Percentiles rank a stretch among this genome's conserved stretches.
These are phyloP conservation scores for Oceanites oceanicus DNA, from an alignment of 2,113 vertebrate genomes.

Conservation along the genomic window DNA sequence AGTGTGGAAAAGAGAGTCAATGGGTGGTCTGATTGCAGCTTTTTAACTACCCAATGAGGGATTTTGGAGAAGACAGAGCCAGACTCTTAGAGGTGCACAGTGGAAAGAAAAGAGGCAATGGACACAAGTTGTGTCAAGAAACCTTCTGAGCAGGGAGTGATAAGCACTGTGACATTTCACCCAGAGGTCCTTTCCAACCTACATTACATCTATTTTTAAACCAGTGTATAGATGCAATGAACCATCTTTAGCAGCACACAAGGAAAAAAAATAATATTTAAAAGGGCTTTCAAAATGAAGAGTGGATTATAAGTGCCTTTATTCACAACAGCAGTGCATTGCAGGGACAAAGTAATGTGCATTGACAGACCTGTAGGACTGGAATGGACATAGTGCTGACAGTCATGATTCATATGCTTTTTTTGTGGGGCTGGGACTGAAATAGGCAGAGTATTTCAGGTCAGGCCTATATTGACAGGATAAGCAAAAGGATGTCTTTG, in stretches of 20 bases:
- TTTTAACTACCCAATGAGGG: neutral
- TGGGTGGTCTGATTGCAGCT: neutral
- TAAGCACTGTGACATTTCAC: neutral
- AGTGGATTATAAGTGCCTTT: neutral
- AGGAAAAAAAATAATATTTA: neutral
- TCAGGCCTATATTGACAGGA: constrained; percentile 51
- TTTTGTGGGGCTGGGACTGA: neutral
- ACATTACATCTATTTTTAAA: neutral
- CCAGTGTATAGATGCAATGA: neutral
- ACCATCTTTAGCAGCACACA: neutral
- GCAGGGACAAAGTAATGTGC: neutral
- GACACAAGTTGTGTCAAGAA: neutral
- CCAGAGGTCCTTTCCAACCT: neutral
- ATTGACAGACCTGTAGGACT: neutral
- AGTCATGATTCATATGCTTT: neutral
- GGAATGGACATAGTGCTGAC: neutral
- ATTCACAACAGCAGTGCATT: neutral
- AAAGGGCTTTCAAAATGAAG: constrained; percentile 22
- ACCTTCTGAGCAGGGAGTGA: neutral
- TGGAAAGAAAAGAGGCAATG: neutral
- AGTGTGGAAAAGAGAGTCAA: neutral
- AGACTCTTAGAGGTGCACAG: neutral
- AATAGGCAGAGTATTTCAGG: constrained; percentile 28
- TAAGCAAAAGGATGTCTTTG: constrained; percentile 36
- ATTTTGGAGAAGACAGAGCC: neutral